Evolutionary conservation across 2,113 vertebrate species (phyloP).

Genomic region (Ptychochromis oligacanthus): DNA sequence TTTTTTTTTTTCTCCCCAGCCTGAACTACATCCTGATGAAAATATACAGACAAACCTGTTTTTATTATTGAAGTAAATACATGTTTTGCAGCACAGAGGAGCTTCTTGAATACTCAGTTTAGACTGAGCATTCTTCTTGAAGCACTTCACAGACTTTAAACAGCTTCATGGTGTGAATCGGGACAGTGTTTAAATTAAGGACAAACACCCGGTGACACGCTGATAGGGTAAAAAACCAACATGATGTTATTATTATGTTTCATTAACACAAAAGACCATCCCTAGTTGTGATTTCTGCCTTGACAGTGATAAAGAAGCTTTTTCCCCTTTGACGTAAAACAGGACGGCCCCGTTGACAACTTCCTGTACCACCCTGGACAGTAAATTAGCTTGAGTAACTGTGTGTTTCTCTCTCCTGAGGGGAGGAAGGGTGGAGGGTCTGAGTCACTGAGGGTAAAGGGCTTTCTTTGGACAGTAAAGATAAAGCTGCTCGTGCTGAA

Average conservation of each 20-base stretch:
- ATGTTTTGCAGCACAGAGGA: not conserved
- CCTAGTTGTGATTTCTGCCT: not conserved
- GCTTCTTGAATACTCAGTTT: not conserved
- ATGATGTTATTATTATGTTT: not conserved
- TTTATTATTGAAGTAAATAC: not conserved
- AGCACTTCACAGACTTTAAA: constrained; percentile 19
- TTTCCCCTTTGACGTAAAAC: constrained; percentile 44
- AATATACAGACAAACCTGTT: not conserved
- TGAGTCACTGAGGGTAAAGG: constrained; percentile 49
- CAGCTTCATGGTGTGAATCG: not conserved
- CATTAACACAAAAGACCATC: not conserved
- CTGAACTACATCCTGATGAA: not conserved
- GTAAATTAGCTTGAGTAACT: constrained; percentile 35
- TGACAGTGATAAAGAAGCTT: constrained; percentile 30
- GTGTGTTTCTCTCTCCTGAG: not conserved
- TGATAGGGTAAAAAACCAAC: not conserved
- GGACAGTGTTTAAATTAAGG: not conserved
- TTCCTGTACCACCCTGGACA: constrained; percentile 64
- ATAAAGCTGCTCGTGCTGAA: constrained; percentile 22
- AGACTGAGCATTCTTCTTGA: not conserved
- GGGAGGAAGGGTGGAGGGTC: constrained; percentile 11
- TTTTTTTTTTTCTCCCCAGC: not conserved
- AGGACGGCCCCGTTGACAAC: not conserved
- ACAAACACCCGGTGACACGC: not conserved
- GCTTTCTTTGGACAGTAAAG: constrained; percentile 11